Evolutionary conservation across 2,113 vertebrate genomes (phyloP).

Genomic region (Myiagra hebetior): DNA sequence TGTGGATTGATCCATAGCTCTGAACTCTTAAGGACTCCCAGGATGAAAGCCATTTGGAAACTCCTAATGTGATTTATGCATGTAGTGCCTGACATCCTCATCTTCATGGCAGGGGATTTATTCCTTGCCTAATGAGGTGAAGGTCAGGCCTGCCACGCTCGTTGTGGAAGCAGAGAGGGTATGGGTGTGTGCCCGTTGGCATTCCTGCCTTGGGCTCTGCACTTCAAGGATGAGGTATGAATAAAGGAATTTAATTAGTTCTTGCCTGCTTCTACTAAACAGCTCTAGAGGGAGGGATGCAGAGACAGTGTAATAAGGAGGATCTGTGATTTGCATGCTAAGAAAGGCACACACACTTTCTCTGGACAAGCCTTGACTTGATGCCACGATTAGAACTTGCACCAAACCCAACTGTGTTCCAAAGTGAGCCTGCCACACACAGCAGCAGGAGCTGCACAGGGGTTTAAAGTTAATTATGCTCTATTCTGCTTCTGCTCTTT

Average conservation of each 20-base stretch:
- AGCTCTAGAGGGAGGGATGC: conserved; percentile 10
- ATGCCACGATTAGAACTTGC: not conserved
- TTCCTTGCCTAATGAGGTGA: conserved; percentile 11
- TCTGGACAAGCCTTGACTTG: conserved; percentile 45
- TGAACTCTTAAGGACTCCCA: not conserved
- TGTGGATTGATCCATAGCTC: not conserved
- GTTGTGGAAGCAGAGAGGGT: not conserved
- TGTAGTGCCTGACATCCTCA: not conserved
- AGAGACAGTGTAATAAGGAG: conserved; percentile 8
- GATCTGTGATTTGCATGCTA: conserved; percentile 45
- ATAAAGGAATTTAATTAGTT: conserved; percentile 59
- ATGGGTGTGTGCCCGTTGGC: conserved; percentile 19
- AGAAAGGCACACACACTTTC: not conserved
- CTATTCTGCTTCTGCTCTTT: not conserved
- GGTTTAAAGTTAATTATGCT: not conserved
- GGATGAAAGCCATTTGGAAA: conserved; percentile 41
- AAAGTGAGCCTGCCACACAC: not conserved
- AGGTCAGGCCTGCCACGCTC: conserved; percentile 5
- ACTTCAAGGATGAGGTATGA: conserved; percentile 17
- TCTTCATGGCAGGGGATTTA: conserved; percentile 25
- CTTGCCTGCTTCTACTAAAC: not conserved
- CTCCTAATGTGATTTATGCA: not conserved
- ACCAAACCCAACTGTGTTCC: not conserved
- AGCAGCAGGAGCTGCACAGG: not conserved
- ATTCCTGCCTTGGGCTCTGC: conserved; percentile 24